Evolutionary conservation across 2,797 vertebrate genomes (phyloP), one percentile per base, ranked within the genome.

Genomic region (Chelonia mydas): DNA sequence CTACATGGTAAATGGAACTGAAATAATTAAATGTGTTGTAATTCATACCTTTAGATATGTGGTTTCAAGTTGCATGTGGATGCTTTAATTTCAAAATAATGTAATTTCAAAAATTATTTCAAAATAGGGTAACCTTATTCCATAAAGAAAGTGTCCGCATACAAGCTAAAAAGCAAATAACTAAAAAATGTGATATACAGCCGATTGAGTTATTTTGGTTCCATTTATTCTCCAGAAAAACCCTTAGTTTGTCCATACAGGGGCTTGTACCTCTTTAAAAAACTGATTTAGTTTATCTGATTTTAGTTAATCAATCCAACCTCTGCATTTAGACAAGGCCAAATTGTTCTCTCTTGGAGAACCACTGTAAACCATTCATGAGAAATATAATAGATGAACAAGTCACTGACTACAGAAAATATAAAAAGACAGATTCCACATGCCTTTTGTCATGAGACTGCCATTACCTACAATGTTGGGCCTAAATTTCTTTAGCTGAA

Each of bases 11-110:
- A 97, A 89, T 94, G 90, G 88, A 96, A 90, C 72, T 33, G 93
- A 96, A 95, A 97, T 95, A 94, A 93, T 76, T 80, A 93, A 95
- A 96, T 82, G 77, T 80, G 12, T 93, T 19, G 45, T 50, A 54
- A 85, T 49, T 88, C 88, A 59, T 57, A 77, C 89, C 86, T 88
- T 45, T 9, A 45, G 90, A 88, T 90, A 78, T 16, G 54, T 84
- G 33, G 90, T 92, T n/a, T 93, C 83, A 90, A 65, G 76, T 90
- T 79, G 95, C n/a, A 90, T 49, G n/a, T 0, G 3, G 92, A 37
- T 74, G 57, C 72, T 96, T 1, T 55, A 80, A 92, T 94, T 95
- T 95, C 87, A 87, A 93, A 95, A 93, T 33, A 94, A 86, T 21
- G 27, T n/a, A 68, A 68, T 37, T 68, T 68, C n/a, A 68, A 68